Evolutionary conservation across 2,113 vertebrate genomes (phyloP), one percentile per base, ranked within the genome.

Genomic region (Aphyosemion australe): DNA sequence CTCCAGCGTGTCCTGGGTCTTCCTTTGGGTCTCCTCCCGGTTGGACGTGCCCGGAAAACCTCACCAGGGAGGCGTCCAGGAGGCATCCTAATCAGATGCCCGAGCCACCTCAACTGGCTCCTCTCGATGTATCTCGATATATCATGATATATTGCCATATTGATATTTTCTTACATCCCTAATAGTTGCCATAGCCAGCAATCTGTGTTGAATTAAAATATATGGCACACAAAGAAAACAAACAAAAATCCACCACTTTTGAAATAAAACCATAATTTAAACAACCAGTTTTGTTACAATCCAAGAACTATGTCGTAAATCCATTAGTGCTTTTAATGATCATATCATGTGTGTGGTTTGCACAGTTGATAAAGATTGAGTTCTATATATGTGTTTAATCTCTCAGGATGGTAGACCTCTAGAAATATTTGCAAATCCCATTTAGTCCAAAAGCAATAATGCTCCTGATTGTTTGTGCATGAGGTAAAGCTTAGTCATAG

Each of bases 251-350:
- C 65, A 62, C 57, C 46, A 53, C 20, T 70, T 62, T 68, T 61
- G 16, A 63, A 62, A 81, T 62, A 54, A 80, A 85, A 77, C 53
- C 50, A 32, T 51, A 56, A 72, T 42, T 53, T 56, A 55, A 69
- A 66, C 72, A 70, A 61, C 51, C 56, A 43, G 60, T 73, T 89
- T 90, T 62, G 76, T 76, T 72, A 53, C 51, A 73, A 53, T 87
- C 86, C 91, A 90, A 76, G 39, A 52, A 89, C 84, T 87, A 83
- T 87, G 84, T 92, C 90, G 90, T 84, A 74, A 81, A 84, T 26
- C 26, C 26, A 26, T 26, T 55, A 64, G 65, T 69, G 70, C 74
- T 52, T 50, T 67, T 69, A 43, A 77, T 88, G 80, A 86, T 82
- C 48, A 66, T 64, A 56, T 65, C 39, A 64, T 72, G 51, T 78